Evolutionary conservation across 1,140 invertebrate species (phyloP).

Genomic region (Drosophila bocqueti): DNA sequence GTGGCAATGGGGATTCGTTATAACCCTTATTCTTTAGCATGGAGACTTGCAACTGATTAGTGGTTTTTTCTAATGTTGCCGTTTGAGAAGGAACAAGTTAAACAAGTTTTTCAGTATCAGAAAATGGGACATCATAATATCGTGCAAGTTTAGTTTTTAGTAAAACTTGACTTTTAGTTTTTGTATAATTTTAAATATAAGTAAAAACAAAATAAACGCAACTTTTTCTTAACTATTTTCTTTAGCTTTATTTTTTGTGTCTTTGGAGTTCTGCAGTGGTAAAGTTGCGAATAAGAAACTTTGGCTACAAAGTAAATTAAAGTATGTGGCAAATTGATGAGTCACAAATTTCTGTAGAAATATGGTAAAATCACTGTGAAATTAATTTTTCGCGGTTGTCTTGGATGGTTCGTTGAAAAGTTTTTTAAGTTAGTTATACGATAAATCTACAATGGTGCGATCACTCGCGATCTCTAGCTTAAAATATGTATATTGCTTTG

Average conservation of each 20-base stretch:
- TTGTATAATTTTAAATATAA: too few species aligned
- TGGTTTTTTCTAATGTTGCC: too few species aligned
- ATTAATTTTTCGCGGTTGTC: constrained; percentile 10
- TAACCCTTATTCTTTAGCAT: background rate
- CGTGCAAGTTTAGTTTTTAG: background rate
- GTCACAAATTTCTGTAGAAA: background rate
- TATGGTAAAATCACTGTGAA: background rate
- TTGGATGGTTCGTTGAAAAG: too few species aligned
- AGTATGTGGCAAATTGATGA: background rate
- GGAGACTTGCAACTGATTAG: too few species aligned
- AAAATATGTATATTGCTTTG: background rate
- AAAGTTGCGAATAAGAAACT: background rate
- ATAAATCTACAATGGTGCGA: constrained; percentile 12
- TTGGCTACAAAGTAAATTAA: background rate
- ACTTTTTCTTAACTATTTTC: too few species aligned
- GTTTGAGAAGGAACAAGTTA: too few species aligned
- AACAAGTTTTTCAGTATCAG: too few species aligned
- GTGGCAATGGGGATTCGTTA: background rate
- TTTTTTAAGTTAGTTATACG: background rate
- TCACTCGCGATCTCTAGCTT: background rate
- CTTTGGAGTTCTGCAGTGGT: too few species aligned
- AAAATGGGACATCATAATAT: background rate
- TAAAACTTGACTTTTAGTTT: background rate
- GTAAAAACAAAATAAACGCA: too few species aligned
- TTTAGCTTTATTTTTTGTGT: too few species aligned